Conservation (phyloP, 2,888 invertebrate genomes). For the Pyrochroa serraticornis region DNA sequence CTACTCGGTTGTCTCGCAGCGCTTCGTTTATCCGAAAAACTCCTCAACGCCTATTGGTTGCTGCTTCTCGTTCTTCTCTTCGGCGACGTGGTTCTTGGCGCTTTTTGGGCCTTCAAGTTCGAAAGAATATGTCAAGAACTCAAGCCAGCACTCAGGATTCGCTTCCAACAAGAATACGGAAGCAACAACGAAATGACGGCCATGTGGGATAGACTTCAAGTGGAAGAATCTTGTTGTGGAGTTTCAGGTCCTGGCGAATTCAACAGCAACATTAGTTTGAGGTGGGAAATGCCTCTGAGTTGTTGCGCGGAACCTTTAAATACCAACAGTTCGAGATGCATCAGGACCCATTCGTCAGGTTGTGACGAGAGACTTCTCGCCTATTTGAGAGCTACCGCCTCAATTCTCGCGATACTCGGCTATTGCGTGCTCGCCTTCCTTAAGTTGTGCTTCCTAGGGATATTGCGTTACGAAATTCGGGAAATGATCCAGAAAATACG, state of each 20-base stretch:
- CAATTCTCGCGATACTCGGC: slow-evolving; percentile 76
- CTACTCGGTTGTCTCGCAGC: slow-evolving; percentile 83
- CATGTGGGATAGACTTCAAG: slow-evolving; percentile 79
- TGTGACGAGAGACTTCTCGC: slow-evolving; percentile 75
- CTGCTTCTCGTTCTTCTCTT: slow-evolving; percentile 78
- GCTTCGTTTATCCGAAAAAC: slow-evolving; percentile 76
- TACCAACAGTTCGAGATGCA: slow-evolving; percentile 46
- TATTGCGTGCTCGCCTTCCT: slow-evolving; percentile 89
- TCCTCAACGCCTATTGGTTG: slow-evolving; percentile 85
- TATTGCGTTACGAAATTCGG: slow-evolving; percentile 83
- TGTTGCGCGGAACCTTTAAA: slow-evolving; percentile 48
- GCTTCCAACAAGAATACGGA: slow-evolving; percentile 72
- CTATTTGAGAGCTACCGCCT: slow-evolving; percentile 81
- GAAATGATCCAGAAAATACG: slow-evolving; percentile 93
- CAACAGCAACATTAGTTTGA: slow-evolving; percentile 48
- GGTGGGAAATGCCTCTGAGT: slow-evolving; percentile 50
- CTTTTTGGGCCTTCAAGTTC: slow-evolving; percentile 78
- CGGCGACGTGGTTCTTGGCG: slow-evolving; percentile 83
- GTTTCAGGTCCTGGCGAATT: slow-evolving; percentile 63
- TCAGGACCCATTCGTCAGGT: slow-evolving; percentile 60
- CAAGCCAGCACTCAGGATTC: slow-evolving; percentile 65
- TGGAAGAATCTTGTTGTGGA: slow-evolving; percentile 80
- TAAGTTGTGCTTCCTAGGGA: slow-evolving; percentile 87
- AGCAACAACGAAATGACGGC: slow-evolving; percentile 74
- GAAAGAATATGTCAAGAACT: slow-evolving; percentile 70